phyloP scores from a whole-genome alignment of 2,888 invertebrate genomes.

The Drosophila austrosaltans region DNA sequence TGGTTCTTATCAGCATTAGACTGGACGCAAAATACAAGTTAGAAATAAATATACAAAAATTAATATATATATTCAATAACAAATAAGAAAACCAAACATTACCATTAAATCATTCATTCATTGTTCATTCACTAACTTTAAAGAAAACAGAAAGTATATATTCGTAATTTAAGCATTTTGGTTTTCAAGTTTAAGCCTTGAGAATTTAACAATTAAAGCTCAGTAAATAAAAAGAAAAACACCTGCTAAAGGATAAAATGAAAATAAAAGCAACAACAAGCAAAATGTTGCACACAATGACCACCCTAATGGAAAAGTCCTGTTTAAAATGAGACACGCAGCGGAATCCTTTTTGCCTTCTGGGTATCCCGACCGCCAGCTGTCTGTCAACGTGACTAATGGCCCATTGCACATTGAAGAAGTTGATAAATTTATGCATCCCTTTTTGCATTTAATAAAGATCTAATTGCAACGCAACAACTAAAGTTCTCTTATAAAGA shows the following conservation, averaged over 20 bases:
- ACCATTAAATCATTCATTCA: neutral
- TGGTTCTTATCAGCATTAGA: neutral
- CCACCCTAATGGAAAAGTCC: neutral
- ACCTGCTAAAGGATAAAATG: neutral
- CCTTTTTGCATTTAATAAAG: slow-evolving; percentile 40
- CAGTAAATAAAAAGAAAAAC: too few relatives aligned
- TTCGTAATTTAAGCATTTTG: too few relatives aligned
- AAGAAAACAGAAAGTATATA: too few relatives aligned
- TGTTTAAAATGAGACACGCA: slow-evolving; percentile 3
- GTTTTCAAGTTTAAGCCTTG: too few relatives aligned
- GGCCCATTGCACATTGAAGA: slow-evolving; percentile 41
- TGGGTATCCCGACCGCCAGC: neutral
- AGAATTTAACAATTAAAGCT: too few relatives aligned
- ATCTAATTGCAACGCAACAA: slow-evolving; percentile 37
- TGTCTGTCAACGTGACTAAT: slow-evolving; percentile 40
- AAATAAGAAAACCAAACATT: neutral
- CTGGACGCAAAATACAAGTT: neutral
- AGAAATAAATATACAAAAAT: too few relatives aligned
- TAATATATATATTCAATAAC: too few relatives aligned
- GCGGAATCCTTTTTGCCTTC: slow-evolving; percentile 3
- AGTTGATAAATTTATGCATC: slow-evolving; percentile 41
- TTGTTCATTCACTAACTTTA: neutral
- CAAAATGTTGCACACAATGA: neutral
- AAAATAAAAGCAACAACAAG: neutral
- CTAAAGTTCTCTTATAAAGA: slow-evolving; percentile 24